Base-by-base conservation (phyloP, 2,113 vertebrate genomes). In the Phylloscopus whistleri region DNA sequence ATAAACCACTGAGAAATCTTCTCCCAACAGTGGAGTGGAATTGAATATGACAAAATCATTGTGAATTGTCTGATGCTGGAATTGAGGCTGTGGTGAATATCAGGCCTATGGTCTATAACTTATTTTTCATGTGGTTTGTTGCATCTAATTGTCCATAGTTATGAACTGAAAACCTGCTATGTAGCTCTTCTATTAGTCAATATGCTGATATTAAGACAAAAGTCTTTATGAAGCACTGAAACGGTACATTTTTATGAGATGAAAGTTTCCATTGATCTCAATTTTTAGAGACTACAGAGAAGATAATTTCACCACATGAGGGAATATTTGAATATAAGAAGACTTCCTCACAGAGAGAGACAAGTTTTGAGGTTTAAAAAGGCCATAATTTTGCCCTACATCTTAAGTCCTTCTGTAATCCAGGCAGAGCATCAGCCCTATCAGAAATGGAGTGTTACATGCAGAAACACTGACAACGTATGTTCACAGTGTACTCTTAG, bases 131-230 rank as follows among this genome's bases (percentile, higher is more conserved):
- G 4, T 6, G 30, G 11, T 17, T 33, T 69, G 12, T 62, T 78
- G 41, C 60, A 80, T 59, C 41, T 72, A 11, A 58, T 41, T 67
- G 41, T 35, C 22, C 33, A 10, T 8, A 39, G 52, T 24, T 63
- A 73, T 5, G 22, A 83, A 28, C 31, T 41, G 55, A 86, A 68
- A 90, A 64, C n/a, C 26, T 60, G 27, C 30, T 66, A 19, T 43
- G 6, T 66, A 67, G 60, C 7, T 52, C 60, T 75, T 87, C 77
- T 46, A 16, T 21, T 74, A 81, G 16, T 4, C 2, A 84, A 53
- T 43, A 51, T 89, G 33, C 55, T 86, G 51, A 77, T n/a, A 77
- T 96, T 91, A 92, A 59, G 96, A 94, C 59, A 90, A 53, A 49
- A 67, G 76, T 79, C 69, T 59, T 74, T 23, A 43, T 27, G 24